Evolutionary conservation across 2,888 invertebrate species (phyloP).

Genomic region (Strigamia transsilvanica): DNA sequence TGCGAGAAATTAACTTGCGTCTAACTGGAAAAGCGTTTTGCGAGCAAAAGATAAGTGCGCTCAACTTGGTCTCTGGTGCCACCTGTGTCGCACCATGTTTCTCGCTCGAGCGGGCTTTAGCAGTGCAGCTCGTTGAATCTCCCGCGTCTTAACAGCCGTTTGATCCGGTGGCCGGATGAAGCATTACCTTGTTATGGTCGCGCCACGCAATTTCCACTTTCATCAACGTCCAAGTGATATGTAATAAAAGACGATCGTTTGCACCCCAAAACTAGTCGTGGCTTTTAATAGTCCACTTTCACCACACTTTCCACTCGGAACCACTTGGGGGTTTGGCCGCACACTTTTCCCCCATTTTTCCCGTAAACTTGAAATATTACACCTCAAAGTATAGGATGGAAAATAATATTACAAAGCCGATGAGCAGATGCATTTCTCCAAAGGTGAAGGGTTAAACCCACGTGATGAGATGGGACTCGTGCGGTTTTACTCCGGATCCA

Average conservation of each 20-base stretch:
- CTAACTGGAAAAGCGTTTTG: conserved; percentile 14
- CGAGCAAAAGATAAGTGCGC: neutral
- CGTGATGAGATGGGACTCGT: conserved; percentile 20
- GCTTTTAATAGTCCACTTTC: conserved; percentile 30
- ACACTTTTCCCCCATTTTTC: neutral
- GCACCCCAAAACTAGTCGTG: conserved; percentile 22
- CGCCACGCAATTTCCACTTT: conserved; percentile 30
- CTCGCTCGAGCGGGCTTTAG: conserved; percentile 21
- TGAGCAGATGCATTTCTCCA: neutral
- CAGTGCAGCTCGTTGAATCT: conserved; percentile 26
- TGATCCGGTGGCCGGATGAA: conserved; percentile 30
- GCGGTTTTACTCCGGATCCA: conserved; percentile 21
- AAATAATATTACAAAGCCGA: conserved; percentile 15
- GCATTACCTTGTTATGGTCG: conserved; percentile 30
- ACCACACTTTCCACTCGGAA: conserved; percentile 2
- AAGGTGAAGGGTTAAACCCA: conserved; percentile 21
- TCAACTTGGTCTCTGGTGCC: conserved; percentile 14
- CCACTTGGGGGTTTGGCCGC: conserved; percentile 25
- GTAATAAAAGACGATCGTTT: conserved; percentile 30
- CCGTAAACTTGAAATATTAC: conserved; percentile 25
- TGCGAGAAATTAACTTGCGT: neutral
- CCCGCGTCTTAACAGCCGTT: conserved; percentile 30
- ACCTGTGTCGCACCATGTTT: conserved; percentile 18
- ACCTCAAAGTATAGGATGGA: conserved; percentile 9
- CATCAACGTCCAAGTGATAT: conserved; percentile 26